Base-by-base conservation (phyloP, 2,113 vertebrate species). In the Prunella fulvescens region DNA sequence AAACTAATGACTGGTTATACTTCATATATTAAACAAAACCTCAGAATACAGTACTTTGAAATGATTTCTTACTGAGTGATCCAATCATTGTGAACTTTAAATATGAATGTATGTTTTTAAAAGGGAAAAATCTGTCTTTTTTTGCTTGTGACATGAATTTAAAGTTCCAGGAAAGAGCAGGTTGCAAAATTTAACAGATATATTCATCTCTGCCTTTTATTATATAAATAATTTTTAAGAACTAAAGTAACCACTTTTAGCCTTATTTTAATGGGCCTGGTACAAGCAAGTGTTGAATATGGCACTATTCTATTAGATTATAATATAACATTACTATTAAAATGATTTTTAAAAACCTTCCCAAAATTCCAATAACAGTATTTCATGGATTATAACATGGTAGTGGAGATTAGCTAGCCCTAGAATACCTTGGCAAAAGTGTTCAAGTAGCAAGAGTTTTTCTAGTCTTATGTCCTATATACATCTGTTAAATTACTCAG, bases 401-500 rank as follows among this genome's bases (percentile, higher is more conserved):
- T 72, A 81, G 90, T 51, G 95, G 92, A 92, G 95, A 97, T 95
- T 81, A 96, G 93, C 95, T 92, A 86, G 97, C 88, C 96, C 96
- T 94, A 39, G 95, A 97, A 93, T 96, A 96, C 95, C 96, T 98
- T 98, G 97, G 98, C 97, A 97, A 98, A 98, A 98, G 95, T 96
- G 92, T 94, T 96, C 88, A 96, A 98, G 98, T 97, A 97, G 96
- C 97, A 97, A 97, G 98, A 98, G 97, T 98, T 98, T 98, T 97
- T 97, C 97, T 97, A 96, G 98, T 98, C 98, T 98, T 97, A 98
- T 98, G 98, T 98, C 98, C 98, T 98, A 98, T 98, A 98, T 98
- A 98, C 98, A 99, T 99, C 99, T 98, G 98, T 98, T 99, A 98
- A 98, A 99, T 98, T 98, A 98, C 98, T 98, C 98, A 90, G 98